These are phyloP conservation scores for Cirrhinus molitorella DNA, from an alignment of 2,797 vertebrate genomes.

Conservation along the genomic window DNA sequence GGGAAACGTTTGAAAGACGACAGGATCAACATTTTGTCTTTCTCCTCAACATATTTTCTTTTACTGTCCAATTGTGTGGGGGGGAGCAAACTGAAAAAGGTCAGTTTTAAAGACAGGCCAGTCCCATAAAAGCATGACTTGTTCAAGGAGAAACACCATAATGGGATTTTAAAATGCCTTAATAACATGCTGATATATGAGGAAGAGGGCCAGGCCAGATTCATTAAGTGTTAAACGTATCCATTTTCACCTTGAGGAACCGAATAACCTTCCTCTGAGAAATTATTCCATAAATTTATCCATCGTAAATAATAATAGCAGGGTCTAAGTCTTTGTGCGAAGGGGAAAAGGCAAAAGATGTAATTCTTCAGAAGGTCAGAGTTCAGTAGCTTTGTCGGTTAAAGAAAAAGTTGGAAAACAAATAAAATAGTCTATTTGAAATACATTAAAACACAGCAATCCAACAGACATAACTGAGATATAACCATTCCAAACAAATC, in stretches of 20 bases:
- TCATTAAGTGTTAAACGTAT: conserved; percentile 87
- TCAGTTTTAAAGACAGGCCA: conserved; percentile 87
- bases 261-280: conserved; percentile 81
- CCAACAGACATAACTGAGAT: conserved; percentile 29
- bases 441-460: conserved; percentile 2
- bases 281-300: conserved; percentile 87
- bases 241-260: conserved; percentile 87
- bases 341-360: conserved; percentile 68
- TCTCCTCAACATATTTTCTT: conserved; percentile 67
- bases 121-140: conserved; percentile 85
- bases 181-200: conserved; percentile 89
- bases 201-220: conserved; percentile 77
- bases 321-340: conserved; percentile 72
- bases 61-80: conserved; percentile 69
- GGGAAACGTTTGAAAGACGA: conserved; percentile 61
- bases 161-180: conserved; percentile 89
- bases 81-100: conserved; percentile 75
- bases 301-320: conserved; percentile 85
- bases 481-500: conserved; percentile 28
- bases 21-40: conserved; percentile 66
- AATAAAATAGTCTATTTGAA: background rate
- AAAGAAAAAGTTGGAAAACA: background rate
- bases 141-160: conserved; percentile 89
- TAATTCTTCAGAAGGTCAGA: conserved; percentile 72
- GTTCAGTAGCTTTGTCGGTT: conserved; percentile 59